These are phyloP conservation scores for Crax fasciolata DNA, from an alignment of 2,797 vertebrate genomes.

Conservation along the genomic window DNA sequence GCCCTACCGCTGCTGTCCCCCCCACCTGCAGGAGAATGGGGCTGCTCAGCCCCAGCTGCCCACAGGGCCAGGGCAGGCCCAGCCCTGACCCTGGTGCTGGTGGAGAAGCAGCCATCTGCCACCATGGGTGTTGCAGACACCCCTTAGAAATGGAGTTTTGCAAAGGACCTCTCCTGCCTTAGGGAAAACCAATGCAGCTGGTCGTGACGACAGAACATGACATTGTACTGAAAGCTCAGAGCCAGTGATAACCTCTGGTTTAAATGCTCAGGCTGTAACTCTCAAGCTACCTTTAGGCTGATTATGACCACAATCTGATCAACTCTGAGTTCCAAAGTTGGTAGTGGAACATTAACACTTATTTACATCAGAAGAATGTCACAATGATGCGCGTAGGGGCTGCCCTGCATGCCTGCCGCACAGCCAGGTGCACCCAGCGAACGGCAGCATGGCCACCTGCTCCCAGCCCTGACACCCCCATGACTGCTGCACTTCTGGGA, in stretches of 20 bases:
- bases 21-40: no score
- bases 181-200: background rate
- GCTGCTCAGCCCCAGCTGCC: background rate
- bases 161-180: background rate
- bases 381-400: background rate
- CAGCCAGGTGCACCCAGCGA: background rate
- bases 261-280: background rate
- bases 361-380: background rate
- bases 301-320: background rate
- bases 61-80: no score
- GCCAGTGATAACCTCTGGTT: background rate
- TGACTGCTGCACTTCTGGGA: background rate
- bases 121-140: background rate
- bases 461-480: background rate
- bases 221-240: background rate
- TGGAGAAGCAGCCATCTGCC: background rate
- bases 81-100: background rate
- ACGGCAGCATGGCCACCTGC: background rate
- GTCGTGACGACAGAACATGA: background rate
- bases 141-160: background rate
- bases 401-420: background rate
- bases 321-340: background rate
- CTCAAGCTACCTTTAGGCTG: background rate
- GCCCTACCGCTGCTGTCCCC: background rate
- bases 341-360: background rate